A percentile compares a stretch with the other conserved stretches of the same genome.
These are phyloP conservation scores for Hoplostethus mediterraneus DNA, from an alignment of 2,797 vertebrate species.

Conservation along the genomic window DNA sequence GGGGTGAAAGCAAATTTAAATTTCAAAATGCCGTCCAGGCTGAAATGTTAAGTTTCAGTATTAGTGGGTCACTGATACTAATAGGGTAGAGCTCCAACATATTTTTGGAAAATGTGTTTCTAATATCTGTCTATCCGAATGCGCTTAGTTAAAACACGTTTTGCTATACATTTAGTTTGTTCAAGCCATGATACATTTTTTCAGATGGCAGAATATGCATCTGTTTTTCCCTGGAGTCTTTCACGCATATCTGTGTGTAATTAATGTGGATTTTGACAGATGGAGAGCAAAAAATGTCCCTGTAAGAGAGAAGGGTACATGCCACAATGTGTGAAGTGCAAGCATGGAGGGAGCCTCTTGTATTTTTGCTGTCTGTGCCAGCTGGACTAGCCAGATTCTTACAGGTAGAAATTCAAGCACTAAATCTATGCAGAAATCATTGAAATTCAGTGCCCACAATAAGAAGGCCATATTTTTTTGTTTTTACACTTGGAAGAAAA, in stretches of 20 bases:
- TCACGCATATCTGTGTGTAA: slow-evolving; percentile 86
- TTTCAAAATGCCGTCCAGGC: slow-evolving; percentile 32
- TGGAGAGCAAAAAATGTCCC: slow-evolving; percentile 84
- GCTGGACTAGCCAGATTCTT: slow-evolving; percentile 82
- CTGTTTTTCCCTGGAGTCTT: slow-evolving; percentile 84
- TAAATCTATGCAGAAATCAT: slow-evolving; percentile 64
- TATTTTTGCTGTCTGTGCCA: slow-evolving; percentile 78
- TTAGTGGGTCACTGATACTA: slow-evolving; percentile 28
- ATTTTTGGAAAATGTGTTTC: slow-evolving; percentile 43
- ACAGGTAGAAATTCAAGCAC: slow-evolving; percentile 77
- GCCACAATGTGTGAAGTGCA: slow-evolving; percentile 87
- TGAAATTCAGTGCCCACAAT: slow-evolving; percentile 58
- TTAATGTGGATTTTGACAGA: slow-evolving; percentile 90
- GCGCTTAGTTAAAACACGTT: slow-evolving; percentile 55
- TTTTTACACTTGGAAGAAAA: slow-evolving; percentile 55
- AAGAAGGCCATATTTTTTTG: slow-evolving; percentile 57
- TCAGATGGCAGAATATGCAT: slow-evolving; percentile 84
- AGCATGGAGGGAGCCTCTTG: slow-evolving; percentile 80
- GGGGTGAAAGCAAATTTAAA: slow-evolving; percentile 33
- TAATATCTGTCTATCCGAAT: slow-evolving; percentile 48
- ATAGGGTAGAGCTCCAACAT: slow-evolving; percentile 31
- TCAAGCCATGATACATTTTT: slow-evolving; percentile 74
- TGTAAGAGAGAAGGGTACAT: slow-evolving; percentile 85
- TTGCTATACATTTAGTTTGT: slow-evolving; percentile 78
- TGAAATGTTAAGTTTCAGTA: slow-evolving; percentile 39